Percentiles rank a stretch among this genome's conserved stretches.
phyloP scores from a whole-genome alignment of 1,140 invertebrate species.

The Brachionus plicatilis region DNA sequence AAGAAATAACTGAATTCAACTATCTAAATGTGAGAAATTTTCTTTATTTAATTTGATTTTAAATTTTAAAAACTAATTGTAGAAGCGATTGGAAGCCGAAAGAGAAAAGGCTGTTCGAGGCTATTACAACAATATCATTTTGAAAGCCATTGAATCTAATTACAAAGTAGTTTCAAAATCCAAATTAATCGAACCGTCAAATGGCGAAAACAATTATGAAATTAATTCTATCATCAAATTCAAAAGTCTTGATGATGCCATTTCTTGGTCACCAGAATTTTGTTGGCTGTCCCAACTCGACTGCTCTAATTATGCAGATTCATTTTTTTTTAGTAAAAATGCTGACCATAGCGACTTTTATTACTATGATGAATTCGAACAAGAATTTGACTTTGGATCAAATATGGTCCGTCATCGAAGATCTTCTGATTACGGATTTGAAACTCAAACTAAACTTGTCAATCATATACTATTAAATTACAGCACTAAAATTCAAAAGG shows the following conservation, averaged over 20 bases:
- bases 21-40: not conserved
- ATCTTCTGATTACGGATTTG: not conserved
- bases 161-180: not conserved
- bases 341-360: not conserved
- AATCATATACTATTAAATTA: not conserved
- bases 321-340: not conserved
- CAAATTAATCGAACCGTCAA: not conserved
- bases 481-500: not conserved
- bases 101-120: not conserved
- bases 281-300: not conserved
- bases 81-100: not conserved
- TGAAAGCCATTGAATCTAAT: not conserved
- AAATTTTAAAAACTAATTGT: not conserved
- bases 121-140: constrained; percentile 4
- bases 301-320: not conserved
- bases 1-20: not conserved
- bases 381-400: not conserved
- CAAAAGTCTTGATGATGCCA: not conserved
- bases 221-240: not conserved
- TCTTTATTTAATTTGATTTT: not conserved
- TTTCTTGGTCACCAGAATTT: not conserved
- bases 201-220: not conserved
- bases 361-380: not conserved
- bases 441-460: not conserved
- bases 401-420: not conserved